Evolutionary conservation across 2,113 vertebrate species (phyloP).

Genomic region (Coptodon bakossiorum): DNA sequence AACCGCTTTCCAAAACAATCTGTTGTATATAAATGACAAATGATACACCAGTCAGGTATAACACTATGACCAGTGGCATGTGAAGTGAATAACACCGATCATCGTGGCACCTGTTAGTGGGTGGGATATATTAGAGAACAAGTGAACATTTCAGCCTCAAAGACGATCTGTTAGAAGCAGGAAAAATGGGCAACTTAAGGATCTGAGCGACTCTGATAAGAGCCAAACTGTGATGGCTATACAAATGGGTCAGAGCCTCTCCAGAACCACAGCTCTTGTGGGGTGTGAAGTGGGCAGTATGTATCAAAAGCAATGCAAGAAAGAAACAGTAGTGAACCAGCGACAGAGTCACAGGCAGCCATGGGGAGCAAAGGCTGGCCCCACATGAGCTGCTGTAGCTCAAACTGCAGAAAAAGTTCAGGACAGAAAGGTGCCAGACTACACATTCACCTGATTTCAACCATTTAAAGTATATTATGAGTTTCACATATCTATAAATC

Average conservation of each 20-base stretch:
- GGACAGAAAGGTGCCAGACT: rapidly evolving
- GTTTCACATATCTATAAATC: not conserved
- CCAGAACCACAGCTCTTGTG: not conserved
- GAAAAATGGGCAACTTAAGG: not conserved
- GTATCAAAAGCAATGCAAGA: not conserved
- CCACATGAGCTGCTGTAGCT: not conserved
- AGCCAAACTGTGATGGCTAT: not conserved
- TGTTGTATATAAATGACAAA: not conserved
- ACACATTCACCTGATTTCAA: not conserved
- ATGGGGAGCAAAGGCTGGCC: rapidly evolving
- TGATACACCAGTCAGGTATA: not conserved
- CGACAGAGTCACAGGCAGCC: not conserved
- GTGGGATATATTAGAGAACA: not conserved
- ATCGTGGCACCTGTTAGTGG: not conserved
- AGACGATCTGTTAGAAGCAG: not conserved
- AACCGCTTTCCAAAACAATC: not conserved
- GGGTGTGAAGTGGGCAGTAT: not conserved
- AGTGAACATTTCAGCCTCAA: not conserved
- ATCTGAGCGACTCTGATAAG: not conserved
- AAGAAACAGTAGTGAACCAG: not conserved
- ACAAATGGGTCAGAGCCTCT: not conserved
- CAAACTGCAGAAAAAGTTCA: rapidly evolving
- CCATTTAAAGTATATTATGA: rapidly evolving
- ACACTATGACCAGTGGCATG: not conserved
- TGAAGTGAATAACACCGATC: not conserved